phyloP scores from a whole-genome alignment of 2,113 vertebrate genomes.

The Centropus unirufus region DNA sequence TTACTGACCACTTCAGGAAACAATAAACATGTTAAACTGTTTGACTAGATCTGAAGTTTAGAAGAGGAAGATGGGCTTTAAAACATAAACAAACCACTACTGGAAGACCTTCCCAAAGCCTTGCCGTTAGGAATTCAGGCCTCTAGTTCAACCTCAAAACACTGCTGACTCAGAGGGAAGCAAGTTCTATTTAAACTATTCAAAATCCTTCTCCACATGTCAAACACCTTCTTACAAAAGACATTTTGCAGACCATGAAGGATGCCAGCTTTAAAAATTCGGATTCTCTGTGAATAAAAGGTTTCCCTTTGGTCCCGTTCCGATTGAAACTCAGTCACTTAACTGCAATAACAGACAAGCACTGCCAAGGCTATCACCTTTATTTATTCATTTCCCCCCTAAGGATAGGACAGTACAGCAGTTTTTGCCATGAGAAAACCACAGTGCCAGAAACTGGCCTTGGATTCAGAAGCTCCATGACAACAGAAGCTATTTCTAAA shows the following conservation, averaged over 20 bases:
- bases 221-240: not conserved
- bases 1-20: not conserved
- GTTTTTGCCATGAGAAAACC: constrained; percentile 37
- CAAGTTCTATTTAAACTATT: not conserved
- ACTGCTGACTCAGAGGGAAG: constrained; percentile 13
- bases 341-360: not conserved
- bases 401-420: constrained; percentile 12
- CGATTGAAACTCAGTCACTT: not conserved
- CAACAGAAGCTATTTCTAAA: constrained; percentile 48
- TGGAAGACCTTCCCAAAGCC: constrained; percentile 32
- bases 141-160: not conserved
- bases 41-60: not conserved
- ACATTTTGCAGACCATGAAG: not conserved
- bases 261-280: not conserved
- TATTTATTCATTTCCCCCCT: not conserved
- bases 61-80: not conserved
- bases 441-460: not conserved
- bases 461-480: constrained; percentile 47
- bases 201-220: not conserved
- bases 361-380: constrained; percentile 54
- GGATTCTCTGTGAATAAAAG: constrained; percentile 21
- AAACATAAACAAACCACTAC: not conserved
- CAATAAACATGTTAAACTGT: not conserved
- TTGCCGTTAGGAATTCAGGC: constrained; percentile 15
- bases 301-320: not conserved